A percentile compares a stretch with the other conserved stretches of the same genome.
These are phyloP conservation scores for Acrocyrtus sp. DNA, from an alignment of 2,888 invertebrate genomes.

Conservation along the genomic window DNA sequence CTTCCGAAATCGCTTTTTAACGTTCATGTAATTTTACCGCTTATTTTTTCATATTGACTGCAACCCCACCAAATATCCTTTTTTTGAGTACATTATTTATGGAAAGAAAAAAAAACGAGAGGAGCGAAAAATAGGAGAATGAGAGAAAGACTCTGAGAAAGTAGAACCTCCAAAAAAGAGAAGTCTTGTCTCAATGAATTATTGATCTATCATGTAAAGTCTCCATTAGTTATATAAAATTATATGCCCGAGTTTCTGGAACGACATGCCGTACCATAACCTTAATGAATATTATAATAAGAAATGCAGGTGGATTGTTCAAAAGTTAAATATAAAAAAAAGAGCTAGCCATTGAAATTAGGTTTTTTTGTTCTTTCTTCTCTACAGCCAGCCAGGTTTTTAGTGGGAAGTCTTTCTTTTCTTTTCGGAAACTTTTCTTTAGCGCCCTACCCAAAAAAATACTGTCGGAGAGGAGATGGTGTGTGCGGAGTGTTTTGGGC, in stretches of 20 bases:
- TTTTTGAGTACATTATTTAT: constrained; percentile 21
- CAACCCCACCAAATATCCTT: not conserved
- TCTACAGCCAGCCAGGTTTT: not conserved
- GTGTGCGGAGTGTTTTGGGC: no score
- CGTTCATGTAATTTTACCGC: constrained; percentile 6
- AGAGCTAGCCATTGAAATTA: constrained; percentile 24
- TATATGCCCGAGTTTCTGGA: no score
- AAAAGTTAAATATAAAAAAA: constrained; percentile 30
- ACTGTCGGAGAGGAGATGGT: no score
- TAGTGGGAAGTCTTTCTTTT: no score
- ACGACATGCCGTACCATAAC: no score
- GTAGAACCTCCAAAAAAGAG: not conserved
- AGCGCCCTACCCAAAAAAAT: no score
- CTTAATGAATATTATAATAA: no score
- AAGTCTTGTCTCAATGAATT: constrained; percentile 29
- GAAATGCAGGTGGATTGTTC: no score
- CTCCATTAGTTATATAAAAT: constrained; percentile 28
- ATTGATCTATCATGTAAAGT: constrained; percentile 42
- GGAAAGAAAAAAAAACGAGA: constrained; percentile 8
- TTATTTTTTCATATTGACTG: not conserved
- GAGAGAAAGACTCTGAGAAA: not conserved
- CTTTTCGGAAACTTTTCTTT: no score
- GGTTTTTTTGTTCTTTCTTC: not conserved
- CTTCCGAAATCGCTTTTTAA: not conserved
- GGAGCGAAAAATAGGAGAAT: no score